Percentiles rank a stretch among this genome's conserved stretches.
Evolutionary conservation across 2,797 vertebrate species (phyloP).

Genomic region (Lates japonicus): DNA sequence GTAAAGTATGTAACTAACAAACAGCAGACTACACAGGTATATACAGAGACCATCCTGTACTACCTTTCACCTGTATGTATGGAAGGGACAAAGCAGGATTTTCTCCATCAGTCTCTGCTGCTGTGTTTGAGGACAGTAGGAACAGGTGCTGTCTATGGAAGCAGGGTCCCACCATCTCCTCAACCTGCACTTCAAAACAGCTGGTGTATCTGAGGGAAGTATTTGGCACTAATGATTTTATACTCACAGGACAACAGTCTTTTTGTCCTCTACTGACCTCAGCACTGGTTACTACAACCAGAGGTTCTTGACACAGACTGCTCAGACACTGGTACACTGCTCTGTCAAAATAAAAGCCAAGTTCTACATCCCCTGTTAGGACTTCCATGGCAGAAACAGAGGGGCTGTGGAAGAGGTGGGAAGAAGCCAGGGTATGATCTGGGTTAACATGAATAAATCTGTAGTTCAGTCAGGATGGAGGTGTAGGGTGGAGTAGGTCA

Average conservation of each 20-base stretch:
- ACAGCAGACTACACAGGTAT: background rate
- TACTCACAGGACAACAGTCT: background rate
- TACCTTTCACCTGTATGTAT: background rate
- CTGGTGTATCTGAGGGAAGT: background rate
- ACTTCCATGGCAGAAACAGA: background rate
- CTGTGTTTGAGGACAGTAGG: background rate
- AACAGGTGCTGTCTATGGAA: background rate
- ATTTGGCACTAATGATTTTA: constrained; percentile 39
- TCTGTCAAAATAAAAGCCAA: constrained; percentile 6
- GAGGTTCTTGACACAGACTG: background rate
- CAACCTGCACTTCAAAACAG: constrained; percentile 14
- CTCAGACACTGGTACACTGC: background rate
- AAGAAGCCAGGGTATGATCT: background rate
- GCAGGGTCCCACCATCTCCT: background rate
- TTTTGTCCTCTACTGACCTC: constrained; percentile 5
- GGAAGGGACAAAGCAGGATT: constrained; percentile 6
- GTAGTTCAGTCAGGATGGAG: background rate
- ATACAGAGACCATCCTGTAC: background rate
- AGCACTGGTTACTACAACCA: background rate
- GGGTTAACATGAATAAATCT: background rate
- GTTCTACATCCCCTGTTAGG: background rate
- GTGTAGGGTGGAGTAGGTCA: background rate
- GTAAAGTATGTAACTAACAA: background rate
- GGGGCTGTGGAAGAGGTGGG: background rate
- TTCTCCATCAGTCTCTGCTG: background rate